A percentile compares a stretch with the other conserved stretches of the same genome.
phyloP scores from a whole-genome alignment of 2,113 vertebrate species.

The Heterotilapia buettikoferi region DNA sequence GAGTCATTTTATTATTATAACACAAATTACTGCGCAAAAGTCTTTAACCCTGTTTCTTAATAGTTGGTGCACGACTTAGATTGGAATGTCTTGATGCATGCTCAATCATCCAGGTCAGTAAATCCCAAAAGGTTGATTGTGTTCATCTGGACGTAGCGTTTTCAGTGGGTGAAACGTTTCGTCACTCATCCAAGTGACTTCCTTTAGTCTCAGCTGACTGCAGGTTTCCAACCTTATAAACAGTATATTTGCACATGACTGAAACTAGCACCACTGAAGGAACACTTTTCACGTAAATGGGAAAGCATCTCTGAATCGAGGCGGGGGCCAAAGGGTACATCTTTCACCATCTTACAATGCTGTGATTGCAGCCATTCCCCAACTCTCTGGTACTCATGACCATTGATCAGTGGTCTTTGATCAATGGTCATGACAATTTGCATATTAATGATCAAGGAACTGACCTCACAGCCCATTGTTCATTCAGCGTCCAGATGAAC shows the following conservation, averaged over 20 bases:
- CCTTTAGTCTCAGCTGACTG: not conserved
- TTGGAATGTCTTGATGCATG: not conserved
- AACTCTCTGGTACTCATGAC: not conserved
- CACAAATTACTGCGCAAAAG: not conserved
- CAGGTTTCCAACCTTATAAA: not conserved
- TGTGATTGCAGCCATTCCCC: not conserved
- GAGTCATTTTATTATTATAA: not conserved
- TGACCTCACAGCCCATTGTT: rapidly evolving
- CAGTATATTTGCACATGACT: not conserved
- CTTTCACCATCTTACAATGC: not conserved
- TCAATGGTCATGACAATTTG: not conserved
- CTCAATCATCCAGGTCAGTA: not conserved
- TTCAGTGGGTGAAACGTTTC: not conserved
- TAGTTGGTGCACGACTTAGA: not conserved
- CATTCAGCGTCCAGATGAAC: not conserved
- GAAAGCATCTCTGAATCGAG: not conserved
- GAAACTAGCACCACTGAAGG: not conserved
- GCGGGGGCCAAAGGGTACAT: rapidly evolving
- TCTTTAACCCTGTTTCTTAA: not conserved
- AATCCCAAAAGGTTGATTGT: not conserved
- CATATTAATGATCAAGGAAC: not conserved
- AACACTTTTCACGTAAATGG: not conserved
- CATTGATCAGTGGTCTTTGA: not conserved
- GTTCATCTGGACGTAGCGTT: rapidly evolving
- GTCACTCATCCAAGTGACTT: rapidly evolving